Evolutionary conservation across 1,140 invertebrate genomes (phyloP), one percentile per base, ranked within the genome.

Genomic region (Lordiphosa clarofinis): DNA sequence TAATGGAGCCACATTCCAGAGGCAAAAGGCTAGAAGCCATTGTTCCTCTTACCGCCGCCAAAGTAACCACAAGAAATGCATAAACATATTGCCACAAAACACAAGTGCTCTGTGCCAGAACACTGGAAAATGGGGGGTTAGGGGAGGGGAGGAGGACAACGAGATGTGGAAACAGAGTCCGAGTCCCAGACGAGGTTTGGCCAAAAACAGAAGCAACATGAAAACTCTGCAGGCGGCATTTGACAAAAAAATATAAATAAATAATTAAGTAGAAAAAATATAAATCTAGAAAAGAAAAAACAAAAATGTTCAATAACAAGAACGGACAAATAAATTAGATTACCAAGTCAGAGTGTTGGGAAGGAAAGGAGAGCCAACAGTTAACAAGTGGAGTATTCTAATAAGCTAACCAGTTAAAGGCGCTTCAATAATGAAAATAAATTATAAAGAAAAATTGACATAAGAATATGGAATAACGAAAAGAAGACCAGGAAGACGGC

Each of bases 1-100:
- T 81, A 81, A 81, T 81, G 75, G 76, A 81, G 67, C 76, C 67
- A 61, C 76, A 81, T 81, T 81, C 76, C 76, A 81, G 40, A 46
- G 59, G 56, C 66, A 61, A 60, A 60, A 62, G 56, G 48, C 53
- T 46, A 55, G 59, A 19, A 67, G 72, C 56, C 62, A 74, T 74
- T 81, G 75, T 74, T 65, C 58, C 54, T 37, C 46, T 40, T 21
- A 19, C 49, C 62, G 66, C 66, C 75, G 75, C 70, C 75, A 67
- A 59, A 74, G 75, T 57, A 36, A 70, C 75, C 75, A 50, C 75
- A 74, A 81, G 66, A 74, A 81, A 70, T 74, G 70, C 70, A 81
- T 81, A 81, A 81, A 67, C 61, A 81, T 71, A 81, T 81, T 81
- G 60, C 61, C 53, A 58, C 49, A 48, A 50, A 36, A 58, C 64